These are phyloP conservation scores for Sarcophaga carnaria DNA, from an alignment of 2,888 invertebrate species.

Conservation along the genomic window DNA sequence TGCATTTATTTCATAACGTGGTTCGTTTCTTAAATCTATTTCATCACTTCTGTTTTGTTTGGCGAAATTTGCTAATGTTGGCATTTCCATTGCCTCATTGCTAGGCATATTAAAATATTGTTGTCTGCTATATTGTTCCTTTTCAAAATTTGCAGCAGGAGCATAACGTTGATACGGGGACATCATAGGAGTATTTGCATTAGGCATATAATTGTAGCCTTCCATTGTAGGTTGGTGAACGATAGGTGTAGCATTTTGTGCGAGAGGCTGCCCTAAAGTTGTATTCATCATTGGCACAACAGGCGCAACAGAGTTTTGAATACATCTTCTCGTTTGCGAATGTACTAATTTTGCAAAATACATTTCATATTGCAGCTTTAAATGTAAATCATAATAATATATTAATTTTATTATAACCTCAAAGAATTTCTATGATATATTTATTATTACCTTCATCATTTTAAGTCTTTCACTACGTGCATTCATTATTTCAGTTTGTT, in stretches of 20 bases:
- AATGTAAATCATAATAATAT: background rate
- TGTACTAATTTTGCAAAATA: constrained; percentile 81
- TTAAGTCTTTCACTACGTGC: constrained; percentile 85
- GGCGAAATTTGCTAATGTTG: constrained; percentile 44
- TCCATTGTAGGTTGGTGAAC: constrained; percentile 9
- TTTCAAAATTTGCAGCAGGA: background rate
- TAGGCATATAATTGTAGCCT: constrained; percentile 4
- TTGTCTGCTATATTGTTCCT: constrained; percentile 11
- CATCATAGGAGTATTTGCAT: background rate
- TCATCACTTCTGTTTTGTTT: constrained; percentile 11
- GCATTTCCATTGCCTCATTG: constrained; percentile 62
- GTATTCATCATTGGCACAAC: constrained; percentile 55
- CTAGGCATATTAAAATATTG: constrained; percentile 1
- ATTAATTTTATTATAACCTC: background rate
- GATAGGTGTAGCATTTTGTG: constrained; percentile 29
- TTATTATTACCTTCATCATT: constrained; percentile 82
- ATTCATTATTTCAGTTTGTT: constrained; percentile 83
- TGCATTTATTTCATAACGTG: background rate
- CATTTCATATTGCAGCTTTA: constrained; percentile 80
- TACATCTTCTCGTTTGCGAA: constrained; percentile 77
- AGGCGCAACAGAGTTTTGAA: constrained; percentile 73
- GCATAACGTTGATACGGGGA: background rate
- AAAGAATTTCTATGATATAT: background rate
- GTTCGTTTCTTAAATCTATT: constrained; percentile 4
- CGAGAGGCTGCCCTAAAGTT: constrained; percentile 11